Base-by-base conservation (phyloP, 1,140 invertebrate genomes). In the Zaprionus ornatus region DNA sequence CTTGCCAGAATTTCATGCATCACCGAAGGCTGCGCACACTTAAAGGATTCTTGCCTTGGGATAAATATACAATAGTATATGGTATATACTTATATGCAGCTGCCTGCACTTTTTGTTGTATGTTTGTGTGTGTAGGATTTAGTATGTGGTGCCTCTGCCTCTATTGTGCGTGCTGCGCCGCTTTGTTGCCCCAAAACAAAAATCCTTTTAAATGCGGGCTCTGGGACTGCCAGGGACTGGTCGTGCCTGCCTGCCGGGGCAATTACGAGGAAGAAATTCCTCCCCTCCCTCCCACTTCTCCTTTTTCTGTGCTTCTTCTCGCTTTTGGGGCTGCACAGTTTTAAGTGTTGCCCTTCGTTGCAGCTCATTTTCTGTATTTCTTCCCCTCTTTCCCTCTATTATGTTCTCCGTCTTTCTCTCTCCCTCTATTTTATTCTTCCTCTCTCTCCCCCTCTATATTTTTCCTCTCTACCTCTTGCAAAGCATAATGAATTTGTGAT, bases 161-260 rank as follows among this genome's bases (percentile, higher is more conserved):
- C 45, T 21, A 65, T 67, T 67, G 37, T 67, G 35, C 57, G 54
- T 67, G 52, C 15, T 65, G 50, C 42, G 54, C 15, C 68, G 40
- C 45, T 52, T 66, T 66, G 45, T 66, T 66, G 62, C 54, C 40
- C 23, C 62, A 29, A 73, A 59, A 73, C 27, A 54, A 66, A 61
- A 77, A 68, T 62, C 54, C 69, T 60, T 72, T 67, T 59, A 59
- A 73, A 77, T 72, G 56, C 74, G 63, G 56, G 37, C 74, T 57
- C 35, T 15, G 40, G 4, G 37, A 17, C 42, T 56, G 37, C 50
- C 32, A 42, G 40, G 4, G 23, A 17, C 42, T 56, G 35, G 17
- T 52, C 19, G 42, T 52, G 55, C 37, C 42, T 66, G 54, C 17
- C 35, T 67, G 37, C 54, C 25, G 9, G 50, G 61, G 56, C 66